Base-by-base conservation (phyloP, 2,888 invertebrate genomes). In the Heliconius erato region DNA sequence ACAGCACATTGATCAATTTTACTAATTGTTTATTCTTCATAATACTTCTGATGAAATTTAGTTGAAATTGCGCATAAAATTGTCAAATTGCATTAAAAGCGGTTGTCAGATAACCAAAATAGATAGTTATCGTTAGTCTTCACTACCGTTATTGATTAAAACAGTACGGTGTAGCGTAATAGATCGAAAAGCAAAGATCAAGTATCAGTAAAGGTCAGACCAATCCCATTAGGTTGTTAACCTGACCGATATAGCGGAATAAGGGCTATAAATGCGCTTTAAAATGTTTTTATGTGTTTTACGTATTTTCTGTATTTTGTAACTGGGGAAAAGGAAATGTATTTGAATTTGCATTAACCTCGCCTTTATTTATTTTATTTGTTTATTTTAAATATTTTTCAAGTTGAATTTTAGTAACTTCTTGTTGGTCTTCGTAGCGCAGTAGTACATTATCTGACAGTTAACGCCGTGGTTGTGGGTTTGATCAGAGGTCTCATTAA, bases 211-310 rank as follows among this genome's bases (percentile, higher is more conserved):
- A 76, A 76, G 76, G 76, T 76, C 76, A 63, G 26, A 16, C 63
- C 59, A 76, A 63, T 76, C 76, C 76, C 76, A 76, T 63, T 76
- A 63, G 76, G 63, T 76, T 76, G 76, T 76, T 76, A 63, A 63
- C 35, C 76, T 63, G 35, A 63, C 76, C 63, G 35, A 76, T 63
- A n/a, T 76, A 63, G 74, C 35, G n/a, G 23, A 32, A 59, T 76
- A 63, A 35, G 32, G 35, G 26, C 35, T n/a, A 63, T 19, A n/a
- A 19, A n/a, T 35, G 23, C n/a, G 35, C 59, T 32, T 63, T 63
- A 63, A 11, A 44, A 3, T 2, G 26, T 6, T 40, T 12, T 19
- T 23, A 11, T 69, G 3, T 44, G 12, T 35, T 69, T 69, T 69
- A 16, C 9, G 16, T 68, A 32, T 68, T 16, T 68, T 54, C 54